Evolutionary conservation across 2,888 invertebrate genomes (phyloP).

Genomic region (Noctua comes): DNA sequence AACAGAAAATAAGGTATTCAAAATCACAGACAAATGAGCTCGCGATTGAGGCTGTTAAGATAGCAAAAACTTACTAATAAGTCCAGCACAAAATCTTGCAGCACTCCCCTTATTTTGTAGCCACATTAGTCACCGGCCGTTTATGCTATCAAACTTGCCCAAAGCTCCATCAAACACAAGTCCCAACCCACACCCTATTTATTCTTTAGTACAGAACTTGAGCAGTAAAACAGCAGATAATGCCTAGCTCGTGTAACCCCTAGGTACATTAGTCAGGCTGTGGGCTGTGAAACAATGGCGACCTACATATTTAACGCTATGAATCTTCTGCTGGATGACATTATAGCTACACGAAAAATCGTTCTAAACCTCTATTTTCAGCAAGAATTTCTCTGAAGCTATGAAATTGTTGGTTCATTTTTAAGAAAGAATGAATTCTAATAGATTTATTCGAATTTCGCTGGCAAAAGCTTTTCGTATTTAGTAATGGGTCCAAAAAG

Average conservation of each 20-base stretch:
- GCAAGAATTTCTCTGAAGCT: slow-evolving; percentile 2
- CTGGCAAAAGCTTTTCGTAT: not conserved
- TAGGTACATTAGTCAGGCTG: slow-evolving; percentile 34
- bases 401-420: not conserved
- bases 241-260: slow-evolving; percentile 32
- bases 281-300: slow-evolving; percentile 34
- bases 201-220: slow-evolving; percentile 38
- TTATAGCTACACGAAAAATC: slow-evolving; percentile 13
- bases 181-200: slow-evolving; percentile 1
- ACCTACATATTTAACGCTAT: slow-evolving; percentile 47
- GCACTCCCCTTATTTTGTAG: not conserved
- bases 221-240: slow-evolving; percentile 39
- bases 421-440: not conserved
- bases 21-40: too few relatives aligned
- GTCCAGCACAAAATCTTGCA: not conserved
- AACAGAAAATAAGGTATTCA: too few relatives aligned
- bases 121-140: not conserved
- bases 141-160: not conserved
- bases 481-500: not conserved
- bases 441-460: not conserved
- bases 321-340: slow-evolving; percentile 26
- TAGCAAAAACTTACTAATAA: not conserved
- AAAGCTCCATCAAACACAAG: slow-evolving; percentile 5
- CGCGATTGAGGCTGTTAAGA: too few relatives aligned
- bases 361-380: slow-evolving; percentile 15